These are phyloP conservation scores for Emmelina monodactyla DNA, from an alignment of 2,888 invertebrate species.

Conservation along the genomic window DNA sequence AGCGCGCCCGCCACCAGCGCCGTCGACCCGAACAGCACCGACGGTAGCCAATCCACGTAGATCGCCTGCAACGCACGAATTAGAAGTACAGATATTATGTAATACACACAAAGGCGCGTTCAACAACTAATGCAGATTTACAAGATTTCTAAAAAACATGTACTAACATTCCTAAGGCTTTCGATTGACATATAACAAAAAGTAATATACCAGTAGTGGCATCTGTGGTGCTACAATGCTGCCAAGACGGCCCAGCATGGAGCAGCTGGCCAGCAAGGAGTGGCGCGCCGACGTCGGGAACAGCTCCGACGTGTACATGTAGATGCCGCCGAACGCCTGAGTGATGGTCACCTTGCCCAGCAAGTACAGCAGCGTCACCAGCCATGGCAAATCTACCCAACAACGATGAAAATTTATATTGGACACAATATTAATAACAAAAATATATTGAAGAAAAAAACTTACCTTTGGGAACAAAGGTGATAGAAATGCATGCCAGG, in stretches of 20 bases:
- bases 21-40: slow-evolving; percentile 65
- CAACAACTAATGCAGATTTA: too few species aligned
- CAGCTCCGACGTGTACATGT: slow-evolving; percentile 76
- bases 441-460: slow-evolving; percentile 20
- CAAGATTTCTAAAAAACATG: too few species aligned
- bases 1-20: slow-evolving; percentile 64
- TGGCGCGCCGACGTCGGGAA: slow-evolving; percentile 77
- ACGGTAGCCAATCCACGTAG: slow-evolving; percentile 60
- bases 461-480: slow-evolving; percentile 58
- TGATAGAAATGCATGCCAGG: slow-evolving; percentile 54
- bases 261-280: slow-evolving; percentile 72
- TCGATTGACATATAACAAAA: too few species aligned
- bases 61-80: slow-evolving; percentile 58
- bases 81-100: too few species aligned
- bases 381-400: slow-evolving; percentile 43
- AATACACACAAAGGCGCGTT: too few species aligned
- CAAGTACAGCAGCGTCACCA: slow-evolving; percentile 58
- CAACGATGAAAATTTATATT: too few species aligned
- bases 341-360: slow-evolving; percentile 74
- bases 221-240: slow-evolving; percentile 78
- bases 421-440: not conserved
- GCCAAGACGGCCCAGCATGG: slow-evolving; percentile 77
- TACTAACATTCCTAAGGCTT: too few species aligned
- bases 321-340: slow-evolving; percentile 72
- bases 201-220: slow-evolving; percentile 71